Conservation (phyloP, 2,888 invertebrate species). For the Busseola fusca region DNA sequence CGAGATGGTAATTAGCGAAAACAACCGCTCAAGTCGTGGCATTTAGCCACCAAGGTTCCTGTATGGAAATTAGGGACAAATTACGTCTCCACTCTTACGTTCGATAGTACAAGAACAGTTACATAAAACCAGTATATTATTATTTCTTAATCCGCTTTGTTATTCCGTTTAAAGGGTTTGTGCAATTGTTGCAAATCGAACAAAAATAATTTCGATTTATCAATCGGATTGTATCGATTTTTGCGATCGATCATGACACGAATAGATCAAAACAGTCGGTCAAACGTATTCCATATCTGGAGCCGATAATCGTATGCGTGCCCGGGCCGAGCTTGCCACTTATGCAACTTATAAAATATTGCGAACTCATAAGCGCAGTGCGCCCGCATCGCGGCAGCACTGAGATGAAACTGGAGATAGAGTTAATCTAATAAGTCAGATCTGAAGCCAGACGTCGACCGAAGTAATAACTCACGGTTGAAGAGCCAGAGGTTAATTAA, state of each 20-base stretch:
- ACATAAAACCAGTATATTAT: constrained; percentile 80
- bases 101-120: constrained; percentile 81
- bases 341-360: constrained; percentile 86
- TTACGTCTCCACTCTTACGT: constrained; percentile 85
- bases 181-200: constrained; percentile 70
- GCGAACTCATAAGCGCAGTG: constrained; percentile 82
- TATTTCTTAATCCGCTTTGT: constrained; percentile 81
- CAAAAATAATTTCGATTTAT: constrained; percentile 56
- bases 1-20: constrained; percentile 88
- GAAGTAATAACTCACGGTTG: constrained; percentile 85
- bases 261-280: constrained; percentile 77
- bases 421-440: constrained; percentile 88
- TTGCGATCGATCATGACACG: constrained; percentile 73
- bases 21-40: constrained; percentile 80
- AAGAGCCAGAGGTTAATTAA: constrained; percentile 88
- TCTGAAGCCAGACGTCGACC: constrained; percentile 85
- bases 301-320: constrained; percentile 80
- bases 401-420: constrained; percentile 85
- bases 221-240: constrained; percentile 60
- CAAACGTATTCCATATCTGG: constrained; percentile 76
- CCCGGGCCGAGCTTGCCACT: constrained; percentile 71
- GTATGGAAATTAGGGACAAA: constrained; percentile 88
- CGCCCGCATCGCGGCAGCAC: constrained; percentile 71
- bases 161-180: constrained; percentile 72
- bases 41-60: constrained; percentile 78